Evolutionary conservation across 2,888 invertebrate species (phyloP).

Genomic region (Chymomyza procnemis): DNA sequence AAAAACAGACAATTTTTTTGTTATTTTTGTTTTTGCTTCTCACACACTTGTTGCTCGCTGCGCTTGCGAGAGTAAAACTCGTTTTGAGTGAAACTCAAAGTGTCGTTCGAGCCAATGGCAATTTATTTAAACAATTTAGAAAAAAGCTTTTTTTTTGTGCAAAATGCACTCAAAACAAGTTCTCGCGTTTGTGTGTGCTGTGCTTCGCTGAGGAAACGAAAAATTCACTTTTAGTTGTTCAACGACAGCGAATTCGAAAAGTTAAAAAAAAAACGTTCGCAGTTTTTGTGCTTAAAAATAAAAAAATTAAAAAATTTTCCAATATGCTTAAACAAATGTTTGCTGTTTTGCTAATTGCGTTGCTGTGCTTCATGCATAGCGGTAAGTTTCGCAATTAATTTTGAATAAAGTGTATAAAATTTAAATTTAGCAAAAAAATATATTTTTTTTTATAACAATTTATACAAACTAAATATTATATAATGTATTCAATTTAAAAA

Average conservation of each 20-base stretch:
- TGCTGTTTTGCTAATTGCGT: constrained; percentile 60
- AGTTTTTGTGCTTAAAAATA: constrained; percentile 1
- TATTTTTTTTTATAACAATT: too few relatives aligned
- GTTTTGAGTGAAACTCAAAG: constrained; percentile 60
- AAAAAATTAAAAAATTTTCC: not conserved
- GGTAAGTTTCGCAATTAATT: constrained; percentile 58
- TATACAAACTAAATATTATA: too few relatives aligned
- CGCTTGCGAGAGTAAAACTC: constrained; percentile 36
- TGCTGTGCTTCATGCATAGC: constrained; percentile 67
- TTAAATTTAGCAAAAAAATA: not conserved
- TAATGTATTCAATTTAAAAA: too few relatives aligned
- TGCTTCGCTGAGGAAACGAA: constrained; percentile 8
- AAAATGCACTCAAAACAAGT: constrained; percentile 31
- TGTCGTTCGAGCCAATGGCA: constrained; percentile 26
- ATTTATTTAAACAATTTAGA: constrained; percentile 17
- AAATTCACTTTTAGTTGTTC: constrained; percentile 53
- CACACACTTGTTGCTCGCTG: constrained; percentile 14
- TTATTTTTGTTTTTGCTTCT: constrained; percentile 16
- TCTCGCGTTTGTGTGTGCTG: constrained; percentile 6
- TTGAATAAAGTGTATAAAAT: not conserved
- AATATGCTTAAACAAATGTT: constrained; percentile 73
- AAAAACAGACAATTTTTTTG: constrained; percentile 39
- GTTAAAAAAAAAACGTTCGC: constrained; percentile 2
- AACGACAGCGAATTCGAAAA: constrained; percentile 43
- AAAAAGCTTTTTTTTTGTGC: constrained; percentile 43